Percentiles rank a stretch among this genome's conserved stretches.
Conservation (phyloP, 2,113 vertebrate genomes). For the Phyllopteryx taeniolatus region DNA sequence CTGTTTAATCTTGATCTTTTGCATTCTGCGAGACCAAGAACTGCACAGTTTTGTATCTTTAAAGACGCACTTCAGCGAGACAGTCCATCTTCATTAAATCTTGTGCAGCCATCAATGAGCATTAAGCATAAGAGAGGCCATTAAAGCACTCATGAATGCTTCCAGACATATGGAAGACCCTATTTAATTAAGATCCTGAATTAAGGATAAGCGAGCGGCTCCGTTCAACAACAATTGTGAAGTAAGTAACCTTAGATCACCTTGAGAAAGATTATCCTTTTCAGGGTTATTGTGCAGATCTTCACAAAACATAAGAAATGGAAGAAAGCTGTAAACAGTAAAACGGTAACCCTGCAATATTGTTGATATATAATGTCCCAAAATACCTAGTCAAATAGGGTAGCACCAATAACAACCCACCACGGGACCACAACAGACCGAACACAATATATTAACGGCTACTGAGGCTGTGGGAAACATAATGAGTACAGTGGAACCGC, state of each 20-base stretch:
- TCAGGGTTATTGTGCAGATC: conserved; percentile 5
- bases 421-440: conserved; percentile 19
- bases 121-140: conserved; percentile 42
- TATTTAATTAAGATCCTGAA: conserved; percentile 44
- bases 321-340: background rate
- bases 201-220: conserved; percentile 30
- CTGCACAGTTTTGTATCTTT: conserved; percentile 7
- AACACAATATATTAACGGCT: conserved; percentile 27
- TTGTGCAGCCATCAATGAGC: conserved; percentile 39
- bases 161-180: conserved; percentile 32
- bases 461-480: conserved; percentile 18
- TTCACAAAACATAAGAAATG: background rate
- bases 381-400: conserved; percentile 20
- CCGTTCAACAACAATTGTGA: conserved; percentile 33
- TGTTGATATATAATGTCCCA: conserved; percentile 10
- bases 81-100: conserved; percentile 36
- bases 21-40: conserved; percentile 4
- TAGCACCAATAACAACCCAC: conserved; percentile 22
- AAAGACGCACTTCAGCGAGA: conserved; percentile 31
- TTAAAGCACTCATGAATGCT: conserved; percentile 46
- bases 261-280: conserved; percentile 22
- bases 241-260: conserved; percentile 30
- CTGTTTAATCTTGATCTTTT: conserved; percentile 18
- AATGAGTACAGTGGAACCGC: background rate
- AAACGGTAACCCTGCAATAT: conserved; percentile 3